Conservation (phyloP, 2,113 vertebrate species). For the Sinocyclocheilus grahami region DNA sequence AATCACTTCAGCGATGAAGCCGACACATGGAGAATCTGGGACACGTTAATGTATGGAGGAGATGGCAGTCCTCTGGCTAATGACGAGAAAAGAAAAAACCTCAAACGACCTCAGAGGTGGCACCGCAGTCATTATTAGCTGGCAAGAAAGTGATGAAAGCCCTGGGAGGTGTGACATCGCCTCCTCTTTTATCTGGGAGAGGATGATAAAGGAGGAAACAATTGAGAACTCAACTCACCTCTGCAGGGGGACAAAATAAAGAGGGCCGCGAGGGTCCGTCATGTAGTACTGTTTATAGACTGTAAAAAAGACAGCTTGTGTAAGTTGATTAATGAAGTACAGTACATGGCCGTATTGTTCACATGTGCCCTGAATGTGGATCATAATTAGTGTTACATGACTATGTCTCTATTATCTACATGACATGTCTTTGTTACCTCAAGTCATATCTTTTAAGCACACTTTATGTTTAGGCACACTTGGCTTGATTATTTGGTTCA, state of each 20-base stretch:
- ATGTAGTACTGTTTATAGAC: not conserved
- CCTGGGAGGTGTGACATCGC: slow-evolving; percentile 17
- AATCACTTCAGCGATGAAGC: not conserved
- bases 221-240: not conserved
- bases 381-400: not conserved
- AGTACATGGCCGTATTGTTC: not conserved
- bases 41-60: slow-evolving; percentile 39
- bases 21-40: slow-evolving; percentile 35
- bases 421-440: not conserved
- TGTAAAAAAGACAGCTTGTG: not conserved
- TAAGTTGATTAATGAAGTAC: not conserved
- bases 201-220: slow-evolving; percentile 18
- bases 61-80: slow-evolving; percentile 29
- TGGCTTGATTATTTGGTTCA: not conserved
- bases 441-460: not conserved
- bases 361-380: not conserved
- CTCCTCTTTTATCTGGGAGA: not conserved
- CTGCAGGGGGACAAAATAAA: not conserved
- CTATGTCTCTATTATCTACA: no score
- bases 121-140: slow-evolving; percentile 27
- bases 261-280: not conserved
- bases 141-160: slow-evolving; percentile 24
- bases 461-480: not conserved
- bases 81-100: not conserved
- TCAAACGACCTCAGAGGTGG: not conserved